Evolutionary conservation across 2,113 vertebrate species (phyloP).

Genomic region (Stegastes partitus): DNA sequence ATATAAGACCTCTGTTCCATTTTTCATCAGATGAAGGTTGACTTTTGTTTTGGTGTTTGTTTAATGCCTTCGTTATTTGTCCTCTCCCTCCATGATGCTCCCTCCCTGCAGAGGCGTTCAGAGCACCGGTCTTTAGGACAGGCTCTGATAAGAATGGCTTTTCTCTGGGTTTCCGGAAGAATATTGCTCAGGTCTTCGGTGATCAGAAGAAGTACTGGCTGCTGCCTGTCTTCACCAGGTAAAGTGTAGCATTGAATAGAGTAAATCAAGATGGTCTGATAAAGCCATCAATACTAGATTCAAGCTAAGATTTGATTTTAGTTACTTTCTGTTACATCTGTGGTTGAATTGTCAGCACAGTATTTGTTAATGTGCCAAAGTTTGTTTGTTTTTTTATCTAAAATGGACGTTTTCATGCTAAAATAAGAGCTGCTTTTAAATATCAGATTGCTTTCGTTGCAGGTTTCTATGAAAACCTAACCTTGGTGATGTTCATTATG

Average conservation of each 20-base stretch:
- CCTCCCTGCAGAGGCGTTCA: conserved; percentile 91
- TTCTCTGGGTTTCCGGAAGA: conserved; percentile 94
- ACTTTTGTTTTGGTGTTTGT: background rate
- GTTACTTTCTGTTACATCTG: too few species aligned
- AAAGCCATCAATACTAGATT: too few species aligned
- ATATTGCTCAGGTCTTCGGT: conserved; percentile 93
- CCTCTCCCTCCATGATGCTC: conserved; percentile 4
- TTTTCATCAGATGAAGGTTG: background rate
- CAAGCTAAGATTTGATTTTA: too few species aligned
- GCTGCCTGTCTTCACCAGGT: conserved; percentile 95
- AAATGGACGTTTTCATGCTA: too few species aligned
- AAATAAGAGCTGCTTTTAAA: too few species aligned
- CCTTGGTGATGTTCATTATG: too few species aligned
- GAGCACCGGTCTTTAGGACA: conserved; percentile 93
- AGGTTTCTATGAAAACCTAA: background rate
- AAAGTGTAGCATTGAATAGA: too few species aligned
- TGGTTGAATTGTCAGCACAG: too few species aligned
- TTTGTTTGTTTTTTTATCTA: too few species aligned
- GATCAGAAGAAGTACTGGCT: conserved; percentile 96
- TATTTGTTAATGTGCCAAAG: too few species aligned
- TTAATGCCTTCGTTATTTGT: background rate
- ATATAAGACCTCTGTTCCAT: too few species aligned
- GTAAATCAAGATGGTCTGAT: too few species aligned
- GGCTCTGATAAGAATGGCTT: conserved; percentile 96
- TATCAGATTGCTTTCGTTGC: background rate